These are phyloP conservation scores for Drosophila pallidifrons DNA, from an alignment of 1,140 invertebrate species.

Conservation along the genomic window DNA sequence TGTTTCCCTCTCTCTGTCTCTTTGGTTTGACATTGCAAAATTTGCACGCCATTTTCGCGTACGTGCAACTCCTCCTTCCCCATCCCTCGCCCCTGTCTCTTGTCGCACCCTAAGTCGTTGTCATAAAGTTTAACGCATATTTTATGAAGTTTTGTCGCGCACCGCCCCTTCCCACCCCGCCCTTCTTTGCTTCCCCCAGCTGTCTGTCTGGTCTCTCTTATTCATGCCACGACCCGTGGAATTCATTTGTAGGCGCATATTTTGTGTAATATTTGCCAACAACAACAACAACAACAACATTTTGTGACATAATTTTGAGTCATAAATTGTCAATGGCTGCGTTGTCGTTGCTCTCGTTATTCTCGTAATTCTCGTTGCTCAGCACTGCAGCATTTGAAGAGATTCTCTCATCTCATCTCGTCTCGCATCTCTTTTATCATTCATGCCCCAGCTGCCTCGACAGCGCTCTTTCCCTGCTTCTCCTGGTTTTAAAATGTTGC, in stretches of 20 bases:
- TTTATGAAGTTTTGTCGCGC: constrained; percentile 53
- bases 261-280: constrained; percentile 49
- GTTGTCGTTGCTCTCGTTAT: constrained; percentile 21
- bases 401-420: neutral
- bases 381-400: constrained; percentile 12
- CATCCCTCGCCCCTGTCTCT: too few relatives aligned
- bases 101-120: constrained; percentile 32
- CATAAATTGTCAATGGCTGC: constrained; percentile 75
- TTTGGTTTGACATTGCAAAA: constrained; percentile 44
- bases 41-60: constrained; percentile 59
- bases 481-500: constrained; percentile 18
- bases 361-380: constrained; percentile 3
- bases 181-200: neutral
- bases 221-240: constrained; percentile 25
- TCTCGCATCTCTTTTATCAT: constrained; percentile 14
- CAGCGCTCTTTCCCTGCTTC: neutral
- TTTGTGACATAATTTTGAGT: constrained; percentile 78
- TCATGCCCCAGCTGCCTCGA: constrained; percentile 5
- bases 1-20: constrained; percentile 4
- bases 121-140: constrained; percentile 63
- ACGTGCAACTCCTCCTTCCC: constrained; percentile 32
- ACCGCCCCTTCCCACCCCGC: neutral
- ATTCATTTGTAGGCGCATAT: constrained; percentile 59
- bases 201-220: constrained; percentile 8
- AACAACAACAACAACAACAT: constrained; percentile 32